Base-by-base conservation (phyloP, 2,888 invertebrate genomes). In the Automeris io region DNA sequence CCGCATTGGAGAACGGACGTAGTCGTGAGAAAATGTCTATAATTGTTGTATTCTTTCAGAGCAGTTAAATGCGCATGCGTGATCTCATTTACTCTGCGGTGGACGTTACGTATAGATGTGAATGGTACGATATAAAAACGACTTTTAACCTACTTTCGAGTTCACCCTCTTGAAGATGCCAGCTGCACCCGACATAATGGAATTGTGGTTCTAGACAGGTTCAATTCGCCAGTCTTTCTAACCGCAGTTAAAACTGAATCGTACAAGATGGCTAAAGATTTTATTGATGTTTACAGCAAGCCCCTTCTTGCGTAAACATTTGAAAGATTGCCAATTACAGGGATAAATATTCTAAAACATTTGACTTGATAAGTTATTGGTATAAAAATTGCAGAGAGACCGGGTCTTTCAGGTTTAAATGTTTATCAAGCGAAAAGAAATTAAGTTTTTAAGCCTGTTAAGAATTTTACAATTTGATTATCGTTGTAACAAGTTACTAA, bases 21-120 rank as follows among this genome's bases (percentile, higher is more conserved):
- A 37, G 47, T 41, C 73, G 73, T 76, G 74, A 63, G 70, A 76
- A 67, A 54, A 55, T 56, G 46, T 47, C 51, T 48, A 55, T 62
- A 56, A 68, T 69, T 65, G 63, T 70, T 61, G 51, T 56, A 53
- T 62, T 59, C 47, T 54, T 42, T 52, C 43, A 46, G 46, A 33
- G 38, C 16, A 44, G 37, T 39, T 40, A 35, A 43, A 43, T 24
- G 45, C 45, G 47, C 51, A 51, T 54, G 52, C 51, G 46, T 54
- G 47, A 42, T 53, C 16, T 43, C 52, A 41, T 47, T 18, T 12
- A 24, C 39, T 16, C 22, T 29, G 22, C 13, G 9, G 23, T 31
- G 32, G 37, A 37, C 32, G 37, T 37, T 32, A 29, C 36, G 36
- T 22, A 25, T 33, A 37, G 42, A 42, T 33, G 41, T 37, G 47